Conservation (phyloP, 2,113 vertebrate species). For the Silurus meridionalis region DNA sequence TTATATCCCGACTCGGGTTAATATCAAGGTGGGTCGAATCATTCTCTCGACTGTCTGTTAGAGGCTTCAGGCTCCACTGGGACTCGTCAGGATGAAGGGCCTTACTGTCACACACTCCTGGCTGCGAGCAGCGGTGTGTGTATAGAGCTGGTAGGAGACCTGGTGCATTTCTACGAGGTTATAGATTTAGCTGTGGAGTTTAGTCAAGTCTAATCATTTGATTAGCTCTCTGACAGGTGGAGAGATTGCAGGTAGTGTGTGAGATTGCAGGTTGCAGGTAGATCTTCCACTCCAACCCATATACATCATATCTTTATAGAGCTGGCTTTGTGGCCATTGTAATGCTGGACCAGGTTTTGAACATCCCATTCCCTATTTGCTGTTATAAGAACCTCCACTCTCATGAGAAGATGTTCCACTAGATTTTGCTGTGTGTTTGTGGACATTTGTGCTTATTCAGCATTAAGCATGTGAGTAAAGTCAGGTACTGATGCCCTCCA, state of each 20-base stretch:
- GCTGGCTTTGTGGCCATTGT: too few relatives aligned
- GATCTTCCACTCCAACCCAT: too few relatives aligned
- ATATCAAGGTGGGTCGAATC: neutral
- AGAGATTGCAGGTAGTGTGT: neutral
- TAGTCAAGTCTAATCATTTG: neutral
- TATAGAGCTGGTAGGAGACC: neutral
- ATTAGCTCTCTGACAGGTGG: neutral
- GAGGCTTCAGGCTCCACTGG: neutral
- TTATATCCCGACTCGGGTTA: neutral
- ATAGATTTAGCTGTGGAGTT: neutral
- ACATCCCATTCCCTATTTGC: too few relatives aligned
- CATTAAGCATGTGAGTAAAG: too few relatives aligned
- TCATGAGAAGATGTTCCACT: too few relatives aligned
- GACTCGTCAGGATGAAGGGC: neutral
- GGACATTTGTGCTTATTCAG: too few relatives aligned
- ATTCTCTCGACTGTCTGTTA: constrained; percentile 7
- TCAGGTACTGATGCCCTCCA: too few relatives aligned
- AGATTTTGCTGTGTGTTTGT: too few relatives aligned
- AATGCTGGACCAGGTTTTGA: too few relatives aligned
- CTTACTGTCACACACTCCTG: constrained; percentile 14
- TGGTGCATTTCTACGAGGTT: neutral
- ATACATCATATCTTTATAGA: too few relatives aligned
- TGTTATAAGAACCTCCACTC: too few relatives aligned
- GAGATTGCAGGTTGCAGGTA: too few relatives aligned
- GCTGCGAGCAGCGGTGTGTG: neutral